Conservation (phyloP, 1,140 invertebrate species). For the Euwallacea similis region DNA sequence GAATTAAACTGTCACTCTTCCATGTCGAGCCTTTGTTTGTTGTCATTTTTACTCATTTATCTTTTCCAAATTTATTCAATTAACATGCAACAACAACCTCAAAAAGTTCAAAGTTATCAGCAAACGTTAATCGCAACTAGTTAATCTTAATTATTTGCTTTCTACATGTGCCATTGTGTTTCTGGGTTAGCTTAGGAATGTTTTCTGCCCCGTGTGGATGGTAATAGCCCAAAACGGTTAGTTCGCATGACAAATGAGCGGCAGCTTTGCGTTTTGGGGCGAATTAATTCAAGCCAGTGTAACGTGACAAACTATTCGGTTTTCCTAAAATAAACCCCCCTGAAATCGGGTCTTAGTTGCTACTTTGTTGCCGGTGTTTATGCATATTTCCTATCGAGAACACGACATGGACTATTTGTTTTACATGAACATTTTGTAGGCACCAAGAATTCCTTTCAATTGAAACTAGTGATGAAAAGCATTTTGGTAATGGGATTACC, state of each 20-base stretch:
- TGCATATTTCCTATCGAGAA: slow-evolving; percentile 9
- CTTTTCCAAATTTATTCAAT: not conserved
- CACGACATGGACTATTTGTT: slow-evolving; percentile 6
- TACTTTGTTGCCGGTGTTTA: slow-evolving; percentile 9
- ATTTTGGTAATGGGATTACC: slow-evolving; percentile 21
- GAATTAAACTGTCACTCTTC: slow-evolving; percentile 28
- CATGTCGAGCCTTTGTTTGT: not conserved
- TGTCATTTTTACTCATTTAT: not conserved
- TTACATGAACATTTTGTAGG: slow-evolving; percentile 4
- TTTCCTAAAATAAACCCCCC: slow-evolving; percentile 16
- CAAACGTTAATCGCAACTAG: slow-evolving; percentile 6
- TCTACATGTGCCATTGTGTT: slow-evolving; percentile 24
- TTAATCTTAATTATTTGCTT: slow-evolving; percentile 27
- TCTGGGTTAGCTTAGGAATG: slow-evolving; percentile 15
- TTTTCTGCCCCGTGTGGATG: slow-evolving; percentile 10
- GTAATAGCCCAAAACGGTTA: slow-evolving; percentile 1
- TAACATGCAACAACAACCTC: not conserved
- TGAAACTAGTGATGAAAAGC: slow-evolving; percentile 12
- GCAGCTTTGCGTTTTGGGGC: slow-evolving; percentile 13
- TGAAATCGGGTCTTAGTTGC: not conserved
- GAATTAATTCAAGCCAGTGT: slow-evolving; percentile 25
- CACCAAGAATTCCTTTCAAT: not conserved
- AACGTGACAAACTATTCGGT: slow-evolving; percentile 24
- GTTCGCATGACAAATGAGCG: slow-evolving; percentile 25
- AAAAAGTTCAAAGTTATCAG: not conserved